Conservation (phyloP, 2,797 vertebrate genomes). For the Amniataba percoides region DNA sequence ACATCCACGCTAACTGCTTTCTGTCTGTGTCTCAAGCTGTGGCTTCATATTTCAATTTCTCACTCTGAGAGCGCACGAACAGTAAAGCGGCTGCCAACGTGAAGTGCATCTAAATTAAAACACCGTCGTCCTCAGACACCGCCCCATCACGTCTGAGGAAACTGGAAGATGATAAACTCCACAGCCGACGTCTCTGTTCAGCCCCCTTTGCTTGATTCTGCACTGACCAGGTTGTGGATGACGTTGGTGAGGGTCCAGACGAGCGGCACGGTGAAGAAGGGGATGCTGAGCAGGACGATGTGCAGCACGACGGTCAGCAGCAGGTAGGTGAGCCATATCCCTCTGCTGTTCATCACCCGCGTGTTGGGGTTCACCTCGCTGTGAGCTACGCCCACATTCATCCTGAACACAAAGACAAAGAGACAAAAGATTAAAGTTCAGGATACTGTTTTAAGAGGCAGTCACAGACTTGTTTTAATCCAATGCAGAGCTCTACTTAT, state of each 20-base stretch:
- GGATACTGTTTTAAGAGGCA: not conserved
- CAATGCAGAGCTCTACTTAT: not conserved
- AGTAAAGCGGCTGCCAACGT: not conserved
- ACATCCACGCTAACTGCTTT: not conserved
- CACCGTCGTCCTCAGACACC: too few relatives aligned
- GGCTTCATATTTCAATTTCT: not conserved
- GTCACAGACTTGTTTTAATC: not conserved
- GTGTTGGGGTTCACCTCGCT: constrained; percentile 98
- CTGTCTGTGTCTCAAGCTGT: not conserved
- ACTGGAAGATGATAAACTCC: not conserved
- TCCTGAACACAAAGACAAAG: constrained; percentile 71
- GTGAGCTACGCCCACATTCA: constrained; percentile 97
- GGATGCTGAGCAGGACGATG: constrained; percentile 93
- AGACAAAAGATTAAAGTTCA: not conserved
- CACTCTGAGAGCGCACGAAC: not conserved
- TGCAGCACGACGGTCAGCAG: constrained; percentile 91
- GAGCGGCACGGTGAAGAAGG: constrained; percentile 92
- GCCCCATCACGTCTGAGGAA: too few relatives aligned
- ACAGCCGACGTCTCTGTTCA: too few relatives aligned
- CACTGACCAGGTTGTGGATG: constrained; percentile 95
- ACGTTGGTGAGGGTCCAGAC: constrained; percentile 97
- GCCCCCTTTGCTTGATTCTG: not conserved
- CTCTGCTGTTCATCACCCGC: constrained; percentile 94
- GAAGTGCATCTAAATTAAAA: not conserved
- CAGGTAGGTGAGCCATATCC: constrained; percentile 94